These are phyloP conservation scores for Amphipoea oculea DNA, from an alignment of 2,888 invertebrate species.

Conservation along the genomic window DNA sequence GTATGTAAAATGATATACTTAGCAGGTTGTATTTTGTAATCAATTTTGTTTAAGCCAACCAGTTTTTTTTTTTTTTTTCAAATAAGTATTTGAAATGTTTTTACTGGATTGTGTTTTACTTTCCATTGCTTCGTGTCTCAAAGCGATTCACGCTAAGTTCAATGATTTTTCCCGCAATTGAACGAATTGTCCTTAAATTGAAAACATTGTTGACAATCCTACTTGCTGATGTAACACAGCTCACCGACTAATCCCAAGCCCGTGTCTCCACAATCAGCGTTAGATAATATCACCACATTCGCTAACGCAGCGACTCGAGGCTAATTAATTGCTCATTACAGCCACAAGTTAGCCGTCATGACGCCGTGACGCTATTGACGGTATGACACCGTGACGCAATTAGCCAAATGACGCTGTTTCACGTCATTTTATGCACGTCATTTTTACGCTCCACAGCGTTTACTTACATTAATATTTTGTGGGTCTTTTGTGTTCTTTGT, in stretches of 20 bases:
- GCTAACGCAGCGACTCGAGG: conserved; percentile 46
- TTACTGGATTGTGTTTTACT: neutral
- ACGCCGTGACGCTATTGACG: conserved; percentile 26
- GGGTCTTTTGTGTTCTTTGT: conserved; percentile 57
- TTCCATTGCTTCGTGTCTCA: neutral
- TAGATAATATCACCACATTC: conserved; percentile 52
- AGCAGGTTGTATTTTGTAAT: conserved; percentile 3
- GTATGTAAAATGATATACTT: neutral
- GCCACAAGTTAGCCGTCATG: conserved; percentile 35
- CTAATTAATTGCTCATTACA: conserved; percentile 59
- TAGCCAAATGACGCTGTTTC: conserved; percentile 53
- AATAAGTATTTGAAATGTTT: neutral
- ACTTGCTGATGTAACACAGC: neutral
- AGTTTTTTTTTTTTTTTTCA: neutral
- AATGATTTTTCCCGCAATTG: neutral
- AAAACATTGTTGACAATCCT: neutral
- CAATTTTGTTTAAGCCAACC: neutral
- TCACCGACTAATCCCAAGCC: neutral
- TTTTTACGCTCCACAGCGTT: conserved; percentile 51
- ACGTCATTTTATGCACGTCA: conserved; percentile 47
- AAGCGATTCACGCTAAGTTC: neutral
- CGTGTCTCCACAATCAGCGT: conserved; percentile 9
- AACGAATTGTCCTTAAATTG: neutral
- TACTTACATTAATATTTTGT: conserved; percentile 56
- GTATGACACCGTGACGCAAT: conserved; percentile 34